phyloP scores from a whole-genome alignment of 2,113 vertebrate species.

The Polypterus senegalus region DNA sequence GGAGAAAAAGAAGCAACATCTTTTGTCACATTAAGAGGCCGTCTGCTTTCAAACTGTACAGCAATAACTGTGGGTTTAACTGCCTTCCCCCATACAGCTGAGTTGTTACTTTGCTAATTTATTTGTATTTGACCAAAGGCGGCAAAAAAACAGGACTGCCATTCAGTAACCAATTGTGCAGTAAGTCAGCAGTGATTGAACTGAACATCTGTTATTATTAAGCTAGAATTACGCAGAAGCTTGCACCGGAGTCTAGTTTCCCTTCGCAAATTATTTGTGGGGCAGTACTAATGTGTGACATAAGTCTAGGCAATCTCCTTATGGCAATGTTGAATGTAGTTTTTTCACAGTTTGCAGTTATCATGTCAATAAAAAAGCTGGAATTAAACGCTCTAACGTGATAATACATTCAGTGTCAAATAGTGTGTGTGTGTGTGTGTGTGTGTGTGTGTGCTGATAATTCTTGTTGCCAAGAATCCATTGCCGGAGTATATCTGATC shows the following conservation, averaged over 20 bases:
- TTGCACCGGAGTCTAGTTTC: conserved; percentile 10
- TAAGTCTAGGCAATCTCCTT: conserved; percentile 25
- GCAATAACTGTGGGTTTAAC: not conserved
- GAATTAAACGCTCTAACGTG: conserved; percentile 17
- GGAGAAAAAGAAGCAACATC: not conserved
- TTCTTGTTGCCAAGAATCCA: conserved; percentile 26
- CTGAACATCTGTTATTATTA: conserved; percentile 19
- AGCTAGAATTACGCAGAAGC: conserved; percentile 2
- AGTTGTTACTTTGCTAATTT: not conserved
- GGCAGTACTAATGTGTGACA: conserved; percentile 29
- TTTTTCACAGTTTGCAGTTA: conserved; percentile 35
- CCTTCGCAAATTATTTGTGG: conserved; percentile 21
- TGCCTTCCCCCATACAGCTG: not conserved
- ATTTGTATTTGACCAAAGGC: not conserved
- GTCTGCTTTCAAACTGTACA: not conserved
- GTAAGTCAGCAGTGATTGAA: conserved; percentile 6
- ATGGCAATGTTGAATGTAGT: conserved; percentile 26
- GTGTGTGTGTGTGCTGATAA: conserved; percentile 17
- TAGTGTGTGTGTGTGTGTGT: conserved; percentile 17
- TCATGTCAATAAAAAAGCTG: conserved; percentile 33
- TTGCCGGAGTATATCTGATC: conserved; percentile 32
- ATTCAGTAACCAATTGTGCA: not conserved
- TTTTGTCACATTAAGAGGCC: not conserved
- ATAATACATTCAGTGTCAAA: conserved; percentile 29
- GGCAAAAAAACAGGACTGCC: conserved; percentile 2